phyloP scores from a whole-genome alignment of 2,888 invertebrate species.

The Agrochola circellaris region DNA sequence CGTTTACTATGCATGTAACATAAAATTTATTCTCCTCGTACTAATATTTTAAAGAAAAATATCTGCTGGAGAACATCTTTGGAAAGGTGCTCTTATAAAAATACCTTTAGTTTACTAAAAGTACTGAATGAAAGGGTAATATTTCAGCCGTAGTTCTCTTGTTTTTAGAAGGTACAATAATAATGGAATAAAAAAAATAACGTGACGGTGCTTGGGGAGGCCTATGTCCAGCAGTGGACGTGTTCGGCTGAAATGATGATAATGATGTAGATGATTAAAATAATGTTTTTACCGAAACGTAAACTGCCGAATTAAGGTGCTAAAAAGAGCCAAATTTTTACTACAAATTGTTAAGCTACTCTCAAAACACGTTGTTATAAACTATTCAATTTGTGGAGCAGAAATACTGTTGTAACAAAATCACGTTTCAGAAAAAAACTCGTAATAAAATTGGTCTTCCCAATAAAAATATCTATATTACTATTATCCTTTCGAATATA shows the following conservation, averaged over 20 bases:
- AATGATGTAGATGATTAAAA: neutral
- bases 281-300: neutral
- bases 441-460: neutral
- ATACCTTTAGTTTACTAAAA: neutral
- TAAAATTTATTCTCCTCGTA: neutral
- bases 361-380: neutral
- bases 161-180: neutral
- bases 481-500: neutral
- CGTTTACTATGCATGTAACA: slow-evolving; percentile 1
- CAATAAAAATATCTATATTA: neutral
- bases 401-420: neutral
- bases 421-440: neutral
- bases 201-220: neutral
- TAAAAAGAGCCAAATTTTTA: neutral
- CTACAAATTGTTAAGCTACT: neutral
- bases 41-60: slow-evolving; percentile 17
- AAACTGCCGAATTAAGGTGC: neutral
- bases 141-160: neutral
- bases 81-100: slow-evolving; percentile 8
- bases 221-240: neutral
- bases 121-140: neutral
- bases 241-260: neutral
- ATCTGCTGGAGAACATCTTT: slow-evolving; percentile 7
- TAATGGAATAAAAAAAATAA: neutral
- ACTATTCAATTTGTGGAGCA: neutral